phyloP scores from a whole-genome alignment of 2,888 invertebrate genomes.

The Macrostomum cliftonense region DNA sequence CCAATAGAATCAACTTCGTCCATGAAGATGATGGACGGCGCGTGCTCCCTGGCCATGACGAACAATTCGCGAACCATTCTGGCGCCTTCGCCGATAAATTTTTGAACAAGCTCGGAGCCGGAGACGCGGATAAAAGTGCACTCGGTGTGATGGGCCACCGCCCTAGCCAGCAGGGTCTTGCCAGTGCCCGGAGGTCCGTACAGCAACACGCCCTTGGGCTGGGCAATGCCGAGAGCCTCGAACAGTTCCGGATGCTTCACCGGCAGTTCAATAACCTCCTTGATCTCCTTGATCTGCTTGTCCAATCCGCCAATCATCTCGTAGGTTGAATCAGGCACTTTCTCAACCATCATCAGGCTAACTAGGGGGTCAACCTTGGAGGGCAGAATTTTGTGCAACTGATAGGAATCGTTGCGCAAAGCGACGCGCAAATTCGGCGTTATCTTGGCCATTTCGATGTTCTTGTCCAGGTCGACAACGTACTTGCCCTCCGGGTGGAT shows the following conservation, averaged over 20 bases:
- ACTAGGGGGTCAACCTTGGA: constrained; percentile 94
- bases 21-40: constrained; percentile 98
- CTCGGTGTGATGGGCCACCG: constrained; percentile 96
- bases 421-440: constrained; percentile 93
- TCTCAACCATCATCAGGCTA: constrained; percentile 99
- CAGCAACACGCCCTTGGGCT: constrained; percentile 78
- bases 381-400: constrained; percentile 87
- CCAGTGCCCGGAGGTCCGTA: constrained; percentile 93
- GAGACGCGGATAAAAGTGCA: constrained; percentile 97
- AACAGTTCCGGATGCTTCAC: constrained; percentile 97
- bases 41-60: constrained; percentile 98
- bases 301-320: constrained; percentile 99
- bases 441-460: constrained; percentile 90
- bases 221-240: constrained; percentile 91
- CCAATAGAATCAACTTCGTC: constrained; percentile 99
- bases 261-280: constrained; percentile 94
- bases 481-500: constrained; percentile 99
- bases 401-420: constrained; percentile 88
- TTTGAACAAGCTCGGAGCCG: constrained; percentile 93
- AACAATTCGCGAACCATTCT: constrained; percentile 96
- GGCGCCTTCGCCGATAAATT: constrained; percentile 97
- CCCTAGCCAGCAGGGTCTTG: constrained; percentile 83
- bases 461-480: constrained; percentile 94
- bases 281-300: constrained; percentile 97
- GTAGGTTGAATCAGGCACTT: constrained; percentile 96